A percentile compares a stretch with the other conserved stretches of the same genome.
These are phyloP conservation scores for Meghimatium bilineatum DNA, from an alignment of 2,888 invertebrate species.

Conservation along the genomic window DNA sequence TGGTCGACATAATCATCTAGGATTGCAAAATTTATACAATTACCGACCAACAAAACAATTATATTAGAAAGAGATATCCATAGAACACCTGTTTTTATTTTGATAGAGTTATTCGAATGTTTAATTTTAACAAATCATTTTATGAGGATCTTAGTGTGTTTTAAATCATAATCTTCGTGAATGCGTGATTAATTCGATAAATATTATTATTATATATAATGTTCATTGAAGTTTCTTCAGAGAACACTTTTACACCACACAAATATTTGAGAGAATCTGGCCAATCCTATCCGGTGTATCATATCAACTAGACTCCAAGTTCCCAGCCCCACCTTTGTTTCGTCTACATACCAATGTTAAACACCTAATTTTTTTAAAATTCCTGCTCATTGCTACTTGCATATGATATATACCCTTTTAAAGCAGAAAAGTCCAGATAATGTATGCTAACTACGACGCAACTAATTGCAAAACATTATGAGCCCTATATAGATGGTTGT, in stretches of 20 bases:
- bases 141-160: neutral
- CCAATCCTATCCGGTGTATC: neutral
- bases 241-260: neutral
- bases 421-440: no score
- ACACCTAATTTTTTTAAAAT: no score
- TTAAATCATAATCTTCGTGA: neutral
- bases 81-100: neutral
- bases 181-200: neutral
- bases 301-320: conserved; percentile 2
- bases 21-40: conserved; percentile 2
- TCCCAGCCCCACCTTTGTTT: neutral
- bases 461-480: no score
- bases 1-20: conserved; percentile 35
- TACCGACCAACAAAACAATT: conserved; percentile 6
- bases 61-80: neutral
- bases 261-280: conserved; percentile 6
- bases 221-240: neutral
- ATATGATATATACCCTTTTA: no score
- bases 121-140: neutral
- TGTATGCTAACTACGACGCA: no score
- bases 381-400: no score
- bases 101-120: neutral
- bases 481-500: no score
- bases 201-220: neutral
- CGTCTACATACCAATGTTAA: neutral